Conservation (phyloP, 1,140 invertebrate genomes). For the Drosophila lacteicornis region DNA sequence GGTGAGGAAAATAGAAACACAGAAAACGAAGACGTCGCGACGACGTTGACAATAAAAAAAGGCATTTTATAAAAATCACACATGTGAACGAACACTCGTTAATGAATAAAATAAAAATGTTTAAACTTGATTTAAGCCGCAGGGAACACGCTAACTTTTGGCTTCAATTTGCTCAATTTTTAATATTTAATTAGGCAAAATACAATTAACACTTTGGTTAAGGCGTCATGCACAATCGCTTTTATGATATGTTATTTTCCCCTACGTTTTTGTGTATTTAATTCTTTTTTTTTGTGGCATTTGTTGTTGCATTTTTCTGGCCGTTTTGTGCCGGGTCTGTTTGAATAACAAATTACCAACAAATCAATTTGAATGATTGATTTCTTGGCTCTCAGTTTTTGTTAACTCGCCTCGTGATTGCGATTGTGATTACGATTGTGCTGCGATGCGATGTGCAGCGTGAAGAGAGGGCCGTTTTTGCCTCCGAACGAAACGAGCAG, state of each 20-base stretch:
- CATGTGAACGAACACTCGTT: slow-evolving; percentile 20
- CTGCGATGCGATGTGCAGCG: slow-evolving; percentile 28
- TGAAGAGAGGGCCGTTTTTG: slow-evolving; percentile 41
- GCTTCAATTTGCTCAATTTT: slow-evolving; percentile 70
- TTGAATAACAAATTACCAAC: slow-evolving; percentile 80
- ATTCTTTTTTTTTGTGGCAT: slow-evolving; percentile 11
- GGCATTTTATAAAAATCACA: slow-evolving; percentile 18
- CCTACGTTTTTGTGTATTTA: slow-evolving; percentile 34
- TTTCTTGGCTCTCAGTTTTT: slow-evolving; percentile 67
- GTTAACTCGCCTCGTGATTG: slow-evolving; percentile 60
- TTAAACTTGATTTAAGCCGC: slow-evolving; percentile 64
- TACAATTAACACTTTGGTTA: slow-evolving; percentile 74
- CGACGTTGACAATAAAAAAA: slow-evolving; percentile 67
- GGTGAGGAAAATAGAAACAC: slow-evolving; percentile 59
- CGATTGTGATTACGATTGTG: slow-evolving; percentile 8
- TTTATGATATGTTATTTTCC: slow-evolving; percentile 31
- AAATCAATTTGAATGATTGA: slow-evolving; percentile 82
- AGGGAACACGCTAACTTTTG: slow-evolving; percentile 47
- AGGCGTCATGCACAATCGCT: slow-evolving; percentile 47
- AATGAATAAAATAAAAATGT: slow-evolving; percentile 18
- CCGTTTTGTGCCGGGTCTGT: slow-evolving; percentile 52
- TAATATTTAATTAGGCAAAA: slow-evolving; percentile 75
- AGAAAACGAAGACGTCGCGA: slow-evolving; percentile 48
- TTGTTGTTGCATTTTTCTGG: slow-evolving; percentile 60
- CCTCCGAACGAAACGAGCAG: slow-evolving; percentile 42